Evolutionary conservation across 2,113 vertebrate genomes (phyloP), one percentile per base, ranked within the genome.

Genomic region (Poeciliopsis retropinna): DNA sequence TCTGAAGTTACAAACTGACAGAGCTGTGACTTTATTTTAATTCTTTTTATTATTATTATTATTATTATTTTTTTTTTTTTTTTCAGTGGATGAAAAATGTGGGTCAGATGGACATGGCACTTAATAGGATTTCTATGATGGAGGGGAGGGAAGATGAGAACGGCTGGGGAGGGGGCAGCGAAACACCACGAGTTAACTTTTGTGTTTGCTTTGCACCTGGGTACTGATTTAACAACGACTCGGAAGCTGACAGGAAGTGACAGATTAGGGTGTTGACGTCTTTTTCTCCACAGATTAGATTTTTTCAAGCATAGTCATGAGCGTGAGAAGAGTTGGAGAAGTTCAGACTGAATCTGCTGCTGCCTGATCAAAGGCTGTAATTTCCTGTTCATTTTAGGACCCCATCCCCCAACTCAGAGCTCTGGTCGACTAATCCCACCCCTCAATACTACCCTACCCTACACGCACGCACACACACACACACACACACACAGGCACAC

Each of bases 371-470:
- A 96, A 96, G 95, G 94, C 96, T 90, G 94, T 96, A 95, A 97
- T 98, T 98, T 99, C 97, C 97, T 98, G 97, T 96, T 95, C 91
- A 86, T 93, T 91, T 94, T 93, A 92, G 93, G 63, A 90, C 93
- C 93, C 95, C 94, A 84, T 89, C 90, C 92, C 92, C 92, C 90
- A 78, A 81, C 93, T 90, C 92, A 7, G 70, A 82, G 83, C 89
- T 79, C 90, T 90, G 75, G 87, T 92, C 89, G 88, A 81, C 85
- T 93, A 91, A 92, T 94, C 91, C 92, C 88, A 86, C 86, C 86
- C 85, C 76, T 86, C 78, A 80, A 86, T 85, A 81, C 90, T 80
- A 72, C 87, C 75, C 41, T 15, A 10, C 67, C 10, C 39, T 14
- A 67, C 29, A 32, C n/a, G 14, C 15, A 9, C n/a, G 9, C 32